Evolutionary conservation across 2,113 vertebrate species (phyloP).

Genomic region (Aldabrachelys gigantea): DNA sequence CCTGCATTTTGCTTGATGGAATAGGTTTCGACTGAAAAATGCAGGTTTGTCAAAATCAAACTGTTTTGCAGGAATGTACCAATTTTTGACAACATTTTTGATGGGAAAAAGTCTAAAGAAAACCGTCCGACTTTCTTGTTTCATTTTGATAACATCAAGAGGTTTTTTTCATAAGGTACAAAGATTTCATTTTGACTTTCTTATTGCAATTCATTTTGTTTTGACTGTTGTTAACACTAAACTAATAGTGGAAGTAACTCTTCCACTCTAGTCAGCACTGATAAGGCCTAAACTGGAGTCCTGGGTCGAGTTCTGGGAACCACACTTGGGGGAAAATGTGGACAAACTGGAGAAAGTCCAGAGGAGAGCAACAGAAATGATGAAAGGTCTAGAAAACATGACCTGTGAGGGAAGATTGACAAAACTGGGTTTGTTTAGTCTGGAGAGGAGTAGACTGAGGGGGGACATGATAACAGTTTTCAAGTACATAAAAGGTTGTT

Average conservation of each 20-base stretch:
- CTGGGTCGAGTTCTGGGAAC: not conserved
- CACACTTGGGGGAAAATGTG: not conserved
- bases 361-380: not conserved
- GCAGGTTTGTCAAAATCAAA: not conserved
- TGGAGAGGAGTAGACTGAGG: not conserved
- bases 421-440: not conserved
- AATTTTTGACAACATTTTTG: not conserved
- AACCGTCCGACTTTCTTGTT: not conserved
- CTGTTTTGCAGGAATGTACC: accelerated
- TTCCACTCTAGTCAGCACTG: not conserved
- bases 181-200: slow-evolving; percentile 51
- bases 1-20: not conserved
- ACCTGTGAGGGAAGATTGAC: not conserved
- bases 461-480: not conserved
- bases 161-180: not conserved
- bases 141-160: accelerated
- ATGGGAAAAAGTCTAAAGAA: not conserved
- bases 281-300: not conserved
- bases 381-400: not conserved
- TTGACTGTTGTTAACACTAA: not conserved
- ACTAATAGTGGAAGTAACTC: not conserved
- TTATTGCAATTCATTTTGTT: not conserved
- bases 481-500: not conserved
- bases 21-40: not conserved
- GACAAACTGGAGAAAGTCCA: not conserved